Conservation (phyloP, 1,140 invertebrate species). For the Drosophila eugracilis region DNA sequence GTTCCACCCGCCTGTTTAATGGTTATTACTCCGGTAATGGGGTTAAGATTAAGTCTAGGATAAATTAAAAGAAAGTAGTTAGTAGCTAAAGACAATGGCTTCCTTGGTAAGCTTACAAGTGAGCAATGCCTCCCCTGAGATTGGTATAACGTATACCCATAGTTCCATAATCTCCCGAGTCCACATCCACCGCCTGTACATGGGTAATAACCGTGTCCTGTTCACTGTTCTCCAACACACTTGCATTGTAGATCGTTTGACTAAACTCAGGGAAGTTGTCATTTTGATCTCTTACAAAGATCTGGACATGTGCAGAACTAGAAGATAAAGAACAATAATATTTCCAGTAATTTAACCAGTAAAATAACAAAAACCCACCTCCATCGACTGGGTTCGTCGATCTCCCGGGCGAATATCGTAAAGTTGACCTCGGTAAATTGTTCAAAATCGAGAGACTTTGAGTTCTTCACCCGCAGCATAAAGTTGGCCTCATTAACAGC, state of each 20-base stretch:
- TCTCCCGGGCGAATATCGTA: conserved; percentile 93
- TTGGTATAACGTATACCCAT: conserved; percentile 94
- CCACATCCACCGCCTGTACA: conserved; percentile 93
- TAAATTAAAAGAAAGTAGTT: not conserved
- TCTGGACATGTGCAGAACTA: conserved; percentile 92
- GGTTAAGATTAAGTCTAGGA: conserved; percentile 93
- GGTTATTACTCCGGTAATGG: conserved; percentile 92
- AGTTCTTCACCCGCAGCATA: conserved; percentile 94
- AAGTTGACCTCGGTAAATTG: conserved; percentile 92
- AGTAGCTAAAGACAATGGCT: not conserved
- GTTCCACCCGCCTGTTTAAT: conserved; percentile 90
- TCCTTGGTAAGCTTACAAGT: conserved; percentile 89
- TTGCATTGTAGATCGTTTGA: conserved; percentile 91
- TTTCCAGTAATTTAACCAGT: too few species aligned
- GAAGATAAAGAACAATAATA: not conserved
- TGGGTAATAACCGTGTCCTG: conserved; percentile 92
- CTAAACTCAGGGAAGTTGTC: conserved; percentile 97
- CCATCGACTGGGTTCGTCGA: conserved; percentile 86
- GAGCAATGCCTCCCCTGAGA: conserved; percentile 90
- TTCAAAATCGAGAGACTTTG: conserved; percentile 94
- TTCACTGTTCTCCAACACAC: conserved; percentile 92
- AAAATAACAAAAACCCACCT: conserved; percentile 53
- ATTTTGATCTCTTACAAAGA: conserved; percentile 95
- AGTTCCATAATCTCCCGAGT: conserved; percentile 94
- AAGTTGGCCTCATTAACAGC: conserved; percentile 97